Base-by-base conservation (phyloP, 2,113 vertebrate genomes). In the Alaudala cheleensis region DNA sequence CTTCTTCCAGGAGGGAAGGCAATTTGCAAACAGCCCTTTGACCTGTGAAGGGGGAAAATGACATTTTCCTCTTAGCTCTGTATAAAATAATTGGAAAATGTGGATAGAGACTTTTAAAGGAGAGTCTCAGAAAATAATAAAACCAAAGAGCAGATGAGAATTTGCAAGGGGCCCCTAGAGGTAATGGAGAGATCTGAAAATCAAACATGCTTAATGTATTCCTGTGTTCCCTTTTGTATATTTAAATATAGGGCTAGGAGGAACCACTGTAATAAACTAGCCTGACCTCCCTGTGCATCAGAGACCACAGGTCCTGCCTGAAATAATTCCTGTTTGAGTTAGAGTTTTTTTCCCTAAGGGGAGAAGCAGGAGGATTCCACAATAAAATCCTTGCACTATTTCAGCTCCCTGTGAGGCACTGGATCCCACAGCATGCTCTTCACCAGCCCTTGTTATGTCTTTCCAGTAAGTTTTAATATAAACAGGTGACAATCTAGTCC, bases 321-420 rank as follows among this genome's bases (percentile, higher is more conserved):
- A 83, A 95, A 84, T 84, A 74, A 93, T 74, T 86, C 40, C 65
- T 84, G 17, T 80, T 91, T 78, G 77, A 90, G n/a, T 40, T 60
- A 74, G 24, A 71, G 71, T 50, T 81, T 80, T 74, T 65, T 53
- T 9, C 44, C 47, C 57, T 76, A 79, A 49, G 44, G 50, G 28
- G 14, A 89, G 44, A 81, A 89, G 66, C 26, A n/a, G 54, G 28
- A 91, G 5, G 49, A 69, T 78, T 80, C 62, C 33, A 66, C 71
- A 88, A 58, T 42, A 25, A 77, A 87, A 86, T 70, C 51, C 29
- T 70, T 78, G 34, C 71, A 24, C 51, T 12, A 5, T 65, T 86
- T 64, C 54, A 58, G 51, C 50, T 77, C 62, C 51, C 47, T 6
- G 0, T 20, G 37, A 83, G 64, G 56, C 57, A 34, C 51, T 33